These are phyloP conservation scores for Neomonachus schauinslandi DNA, from an alignment of 2,113 vertebrate species.

Conservation along the genomic window DNA sequence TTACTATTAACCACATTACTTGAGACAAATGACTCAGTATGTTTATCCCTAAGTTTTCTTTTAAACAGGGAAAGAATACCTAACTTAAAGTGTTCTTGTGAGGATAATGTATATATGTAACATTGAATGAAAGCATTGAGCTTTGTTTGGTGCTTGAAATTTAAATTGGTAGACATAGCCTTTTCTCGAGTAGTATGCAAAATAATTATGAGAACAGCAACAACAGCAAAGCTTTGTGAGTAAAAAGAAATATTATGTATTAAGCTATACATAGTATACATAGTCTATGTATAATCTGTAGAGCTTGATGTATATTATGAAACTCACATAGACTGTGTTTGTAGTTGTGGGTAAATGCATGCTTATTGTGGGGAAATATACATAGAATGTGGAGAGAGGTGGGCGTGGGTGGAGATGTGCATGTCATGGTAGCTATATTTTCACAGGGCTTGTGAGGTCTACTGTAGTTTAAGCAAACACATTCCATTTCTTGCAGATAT, in stretches of 20 bases:
- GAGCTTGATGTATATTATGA: background rate
- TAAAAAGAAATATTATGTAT: background rate
- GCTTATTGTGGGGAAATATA: background rate
- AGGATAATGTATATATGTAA: background rate
- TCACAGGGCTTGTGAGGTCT: background rate
- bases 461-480: slow-evolving; percentile 29
- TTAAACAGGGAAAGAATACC: background rate
- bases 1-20: background rate
- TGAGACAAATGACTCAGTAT: background rate
- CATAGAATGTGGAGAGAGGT: too few relatives aligned
- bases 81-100: background rate
- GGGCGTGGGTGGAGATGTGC: background rate
- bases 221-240: background rate
- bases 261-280: background rate
- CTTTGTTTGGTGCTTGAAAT: background rate
- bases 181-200: background rate
- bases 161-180: background rate
- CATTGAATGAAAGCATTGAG: background rate
- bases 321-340: background rate
- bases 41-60: background rate
- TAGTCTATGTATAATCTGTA: background rate
- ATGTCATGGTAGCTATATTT: background rate
- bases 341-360: background rate
- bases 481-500: background rate
- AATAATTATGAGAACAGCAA: background rate